A percentile compares a stretch with the other conserved stretches of the same genome.
Conservation (phyloP, 2,113 vertebrate species). For the Theristicus caerulescens region DNA sequence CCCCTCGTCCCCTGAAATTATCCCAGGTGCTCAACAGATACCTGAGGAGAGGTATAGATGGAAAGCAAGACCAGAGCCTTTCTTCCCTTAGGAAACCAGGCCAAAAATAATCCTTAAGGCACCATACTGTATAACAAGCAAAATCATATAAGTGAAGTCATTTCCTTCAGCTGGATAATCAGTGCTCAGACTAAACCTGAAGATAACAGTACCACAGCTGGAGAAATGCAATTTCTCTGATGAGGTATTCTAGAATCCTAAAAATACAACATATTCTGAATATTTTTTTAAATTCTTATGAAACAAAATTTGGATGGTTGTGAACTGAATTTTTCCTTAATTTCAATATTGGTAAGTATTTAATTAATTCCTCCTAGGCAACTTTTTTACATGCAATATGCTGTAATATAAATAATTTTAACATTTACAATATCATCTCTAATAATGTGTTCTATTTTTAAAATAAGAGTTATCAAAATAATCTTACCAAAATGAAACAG, state of each 20-base stretch:
- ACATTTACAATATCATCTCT: neutral
- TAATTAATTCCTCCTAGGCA: neutral
- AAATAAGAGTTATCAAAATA: neutral
- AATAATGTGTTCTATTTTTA: neutral
- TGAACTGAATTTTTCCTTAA: neutral
- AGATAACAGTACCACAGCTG: neutral
- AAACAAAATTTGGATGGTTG: neutral
- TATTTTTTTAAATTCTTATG: neutral
- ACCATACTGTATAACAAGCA: neutral
- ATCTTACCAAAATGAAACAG: neutral
- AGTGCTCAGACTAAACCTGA: neutral
- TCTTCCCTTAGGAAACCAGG: neutral
- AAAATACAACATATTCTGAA: neutral
- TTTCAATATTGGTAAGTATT: neutral
- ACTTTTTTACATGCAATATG: neutral
- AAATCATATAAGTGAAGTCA: neutral
- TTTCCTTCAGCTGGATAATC: neutral
- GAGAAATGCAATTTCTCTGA: neutral
- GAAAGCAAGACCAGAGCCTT: neutral
- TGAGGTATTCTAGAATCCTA: neutral
- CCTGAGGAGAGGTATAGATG: neutral
- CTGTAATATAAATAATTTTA: neutral
- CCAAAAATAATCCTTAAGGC: neutral
- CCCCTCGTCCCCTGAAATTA: neutral
- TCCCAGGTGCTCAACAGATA: neutral